A percentile compares a stretch with the other conserved stretches of the same genome.
Conservation (phyloP, 1,140 invertebrate genomes). For the Pogonomyrmex barbatus region DNA sequence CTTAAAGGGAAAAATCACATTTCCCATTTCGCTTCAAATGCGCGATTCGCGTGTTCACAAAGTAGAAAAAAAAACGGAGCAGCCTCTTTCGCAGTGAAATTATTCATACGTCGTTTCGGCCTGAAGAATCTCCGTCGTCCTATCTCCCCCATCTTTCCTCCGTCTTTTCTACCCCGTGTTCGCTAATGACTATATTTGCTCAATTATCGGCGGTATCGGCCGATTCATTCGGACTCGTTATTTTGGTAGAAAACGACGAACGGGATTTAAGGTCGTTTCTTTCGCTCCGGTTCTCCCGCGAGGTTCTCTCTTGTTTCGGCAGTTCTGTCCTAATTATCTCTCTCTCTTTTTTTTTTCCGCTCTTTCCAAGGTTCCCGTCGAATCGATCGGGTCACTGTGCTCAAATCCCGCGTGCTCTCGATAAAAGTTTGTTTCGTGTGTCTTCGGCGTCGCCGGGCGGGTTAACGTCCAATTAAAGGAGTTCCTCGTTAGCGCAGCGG, state of each 20-base stretch:
- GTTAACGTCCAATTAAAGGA: conserved; percentile 65
- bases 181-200: conserved; percentile 67
- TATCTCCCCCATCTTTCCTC: not conserved
- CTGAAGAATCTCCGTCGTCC: not conserved
- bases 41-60: not conserved
- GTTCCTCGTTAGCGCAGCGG: conserved; percentile 50
- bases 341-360: not conserved
- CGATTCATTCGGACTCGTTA: conserved; percentile 35
- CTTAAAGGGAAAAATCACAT: not conserved
- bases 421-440: conserved; percentile 63
- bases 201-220: conserved; percentile 59
- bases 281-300: not conserved
- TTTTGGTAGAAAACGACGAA: conserved; percentile 46
- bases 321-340: not conserved
- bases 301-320: not conserved
- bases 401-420: conserved; percentile 19
- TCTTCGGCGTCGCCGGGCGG: conserved; percentile 36
- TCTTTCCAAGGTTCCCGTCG: conserved; percentile 1
- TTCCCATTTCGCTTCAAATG: not conserved
- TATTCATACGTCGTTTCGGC: conserved; percentile 50
- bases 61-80: conserved; percentile 22
- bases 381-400: conserved; percentile 5
- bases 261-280: conserved; percentile 54
- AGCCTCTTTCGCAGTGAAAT: conserved; percentile 16
- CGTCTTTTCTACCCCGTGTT: not conserved